Conservation (phyloP, 1,140 invertebrate genomes). For the Metaphire vulgaris region DNA sequence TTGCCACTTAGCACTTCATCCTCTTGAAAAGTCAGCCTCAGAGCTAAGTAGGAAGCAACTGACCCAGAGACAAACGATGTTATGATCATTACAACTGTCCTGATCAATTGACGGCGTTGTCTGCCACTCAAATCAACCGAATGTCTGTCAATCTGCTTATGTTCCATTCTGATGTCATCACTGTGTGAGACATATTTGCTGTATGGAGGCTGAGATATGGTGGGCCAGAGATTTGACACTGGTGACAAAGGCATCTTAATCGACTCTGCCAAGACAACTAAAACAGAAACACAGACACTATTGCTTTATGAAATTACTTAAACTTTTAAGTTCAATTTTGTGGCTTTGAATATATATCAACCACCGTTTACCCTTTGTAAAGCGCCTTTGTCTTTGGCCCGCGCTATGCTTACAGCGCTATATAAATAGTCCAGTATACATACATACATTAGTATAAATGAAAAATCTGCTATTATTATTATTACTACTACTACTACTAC, state of each 20-base stretch:
- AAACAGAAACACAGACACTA: no score
- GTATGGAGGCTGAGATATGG: neutral
- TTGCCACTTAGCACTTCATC: neutral
- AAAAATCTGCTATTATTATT: no score
- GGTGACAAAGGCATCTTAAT: neutral
- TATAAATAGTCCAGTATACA: no score
- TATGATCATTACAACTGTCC: neutral
- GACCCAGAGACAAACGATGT: neutral
- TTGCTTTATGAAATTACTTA: no score
- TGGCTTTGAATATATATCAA: no score
- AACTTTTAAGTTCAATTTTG: no score
- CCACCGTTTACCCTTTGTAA: no score
- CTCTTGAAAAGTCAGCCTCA: neutral
- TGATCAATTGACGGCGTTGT: neutral
- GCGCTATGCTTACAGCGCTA: no score
- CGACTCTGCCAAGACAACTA: no score
- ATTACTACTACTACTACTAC: no score
- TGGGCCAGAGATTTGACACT: neutral
- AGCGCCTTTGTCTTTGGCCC: no score
- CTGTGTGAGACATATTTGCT: neutral
- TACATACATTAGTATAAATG: no score
- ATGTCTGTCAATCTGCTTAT: neutral
- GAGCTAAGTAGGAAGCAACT: neutral
- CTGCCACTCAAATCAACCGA: neutral
- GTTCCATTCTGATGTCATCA: neutral